Base-by-base conservation (phyloP, 2,888 invertebrate genomes). In the Melanophora roralis region DNA sequence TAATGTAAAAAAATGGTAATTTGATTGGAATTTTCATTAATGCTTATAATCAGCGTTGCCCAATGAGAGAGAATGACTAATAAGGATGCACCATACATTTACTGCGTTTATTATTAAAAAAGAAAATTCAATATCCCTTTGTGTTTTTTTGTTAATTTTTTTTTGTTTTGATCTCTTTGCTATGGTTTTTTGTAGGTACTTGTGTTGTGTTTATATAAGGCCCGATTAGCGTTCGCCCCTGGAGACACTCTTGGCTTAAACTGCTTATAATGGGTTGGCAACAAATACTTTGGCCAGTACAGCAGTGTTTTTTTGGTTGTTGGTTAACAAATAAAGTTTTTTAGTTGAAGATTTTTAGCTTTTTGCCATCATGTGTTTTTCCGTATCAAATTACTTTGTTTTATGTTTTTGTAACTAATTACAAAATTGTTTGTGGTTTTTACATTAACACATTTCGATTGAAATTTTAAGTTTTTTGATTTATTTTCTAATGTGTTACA, bases 11-110 rank as follows among this genome's bases (percentile, higher is more conserved):
- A 76, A 72, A 57, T 80, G 80, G 80, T 80, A 76, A 80, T 80
- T 80, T 76, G 80, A 80, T 80, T 80, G 80, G 80, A 80, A 80
- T 80, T 80, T 80, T 80, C 80, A 80, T 80, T 80, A 80, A 75
- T 76, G 76, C 53, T 67, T 74, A 62, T 80, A 80, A 76, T 73
- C n/a, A n/a, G n/a, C n/a, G n/a, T n/a, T n/a, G n/a, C n/a, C n/a
- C n/a, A n/a, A n/a, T n/a, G n/a, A n/a, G n/a, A n/a, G n/a, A n/a
- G n/a, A n/a, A n/a, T n/a, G n/a, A n/a, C n/a, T n/a, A n/a, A n/a
- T n/a, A n/a, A n/a, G n/a, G n/a, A n/a, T n/a, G n/a, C n/a, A n/a
- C n/a, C n/a, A n/a, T n/a, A n/a, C n/a, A n/a, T n/a, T n/a, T n/a
- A n/a, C n/a, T n/a, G n/a, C n/a, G n/a, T n/a, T n/a, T n/a, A n/a